Percentiles rank a stretch among this genome's conserved stretches.
Conservation (phyloP, 2,113 vertebrate genomes). For the Capreolus pygargus region DNA sequence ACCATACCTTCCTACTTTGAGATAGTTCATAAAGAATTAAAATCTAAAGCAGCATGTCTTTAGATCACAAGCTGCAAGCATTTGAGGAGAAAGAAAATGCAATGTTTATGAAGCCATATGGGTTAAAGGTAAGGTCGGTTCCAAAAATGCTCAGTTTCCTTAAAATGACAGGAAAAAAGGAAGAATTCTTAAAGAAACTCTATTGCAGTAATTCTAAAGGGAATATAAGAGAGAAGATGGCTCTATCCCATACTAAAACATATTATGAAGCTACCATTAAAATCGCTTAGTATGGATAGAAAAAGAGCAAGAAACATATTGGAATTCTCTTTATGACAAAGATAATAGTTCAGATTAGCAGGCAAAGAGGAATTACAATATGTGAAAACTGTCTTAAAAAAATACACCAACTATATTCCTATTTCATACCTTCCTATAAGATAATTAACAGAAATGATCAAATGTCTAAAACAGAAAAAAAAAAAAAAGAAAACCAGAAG, state of each 20-base stretch:
- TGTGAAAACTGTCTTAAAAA: neutral
- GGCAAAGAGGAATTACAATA: neutral
- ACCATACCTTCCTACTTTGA: neutral
- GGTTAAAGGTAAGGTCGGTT: neutral
- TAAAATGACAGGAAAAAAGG: neutral
- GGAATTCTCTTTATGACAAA: neutral
- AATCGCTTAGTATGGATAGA: neutral
- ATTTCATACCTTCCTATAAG: neutral
- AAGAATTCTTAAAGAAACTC: neutral
- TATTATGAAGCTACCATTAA: neutral
- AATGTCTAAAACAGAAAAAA: neutral
- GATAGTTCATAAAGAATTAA: constrained; percentile 1
- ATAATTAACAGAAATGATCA: neutral
- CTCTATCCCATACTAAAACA: neutral
- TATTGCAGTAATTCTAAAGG: neutral
- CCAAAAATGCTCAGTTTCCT: neutral
- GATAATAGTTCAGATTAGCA: neutral
- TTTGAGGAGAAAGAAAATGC: neutral
- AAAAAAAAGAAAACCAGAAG: neutral
- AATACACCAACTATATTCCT: neutral
- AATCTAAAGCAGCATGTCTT: neutral
- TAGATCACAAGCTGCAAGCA: neutral
- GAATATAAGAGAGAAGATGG: neutral
- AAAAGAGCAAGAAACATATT: neutral
- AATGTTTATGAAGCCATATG: neutral